A percentile compares a stretch with the other conserved stretches of the same genome.
Conservation (phyloP, 2,797 vertebrate genomes). For the Calcarius lapponicus region DNA sequence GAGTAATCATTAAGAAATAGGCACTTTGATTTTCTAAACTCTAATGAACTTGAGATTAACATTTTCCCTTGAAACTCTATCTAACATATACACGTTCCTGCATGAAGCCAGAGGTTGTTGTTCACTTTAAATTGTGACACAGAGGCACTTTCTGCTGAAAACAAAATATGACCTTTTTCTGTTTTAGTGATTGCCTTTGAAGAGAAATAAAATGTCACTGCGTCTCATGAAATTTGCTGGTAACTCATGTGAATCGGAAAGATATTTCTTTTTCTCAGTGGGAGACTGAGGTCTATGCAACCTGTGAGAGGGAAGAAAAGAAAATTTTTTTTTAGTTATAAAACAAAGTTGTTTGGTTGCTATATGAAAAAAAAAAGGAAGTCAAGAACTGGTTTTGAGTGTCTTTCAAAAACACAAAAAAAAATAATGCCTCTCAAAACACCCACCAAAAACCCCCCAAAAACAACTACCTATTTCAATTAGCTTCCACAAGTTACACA, state of each 20-base stretch:
- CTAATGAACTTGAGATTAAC: not conserved
- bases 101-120: not conserved
- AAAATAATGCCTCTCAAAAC: not conserved
- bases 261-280: not conserved
- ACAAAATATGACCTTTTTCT: conserved; percentile 33
- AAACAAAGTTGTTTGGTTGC: not conserved
- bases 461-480: not conserved
- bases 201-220: conserved; percentile 41
- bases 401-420: not conserved
- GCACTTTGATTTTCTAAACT: not conserved
- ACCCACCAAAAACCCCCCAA: not conserved
- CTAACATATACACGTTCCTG: not conserved
- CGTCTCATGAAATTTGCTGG: not conserved
- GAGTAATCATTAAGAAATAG: not conserved
- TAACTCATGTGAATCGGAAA: conserved; percentile 4
- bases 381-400: not conserved
- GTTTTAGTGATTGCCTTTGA: conserved; percentile 5
- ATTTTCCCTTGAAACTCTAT: not conserved
- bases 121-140: not conserved
- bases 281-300: not conserved
- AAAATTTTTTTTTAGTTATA: not conserved
- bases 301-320: not conserved
- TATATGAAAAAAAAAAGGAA: not conserved
- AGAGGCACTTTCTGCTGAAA: not conserved
- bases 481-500: not conserved